These are phyloP conservation scores for Antechinus stuartii DNA, from an alignment of 2,113 vertebrate species.

Conservation along the genomic window DNA sequence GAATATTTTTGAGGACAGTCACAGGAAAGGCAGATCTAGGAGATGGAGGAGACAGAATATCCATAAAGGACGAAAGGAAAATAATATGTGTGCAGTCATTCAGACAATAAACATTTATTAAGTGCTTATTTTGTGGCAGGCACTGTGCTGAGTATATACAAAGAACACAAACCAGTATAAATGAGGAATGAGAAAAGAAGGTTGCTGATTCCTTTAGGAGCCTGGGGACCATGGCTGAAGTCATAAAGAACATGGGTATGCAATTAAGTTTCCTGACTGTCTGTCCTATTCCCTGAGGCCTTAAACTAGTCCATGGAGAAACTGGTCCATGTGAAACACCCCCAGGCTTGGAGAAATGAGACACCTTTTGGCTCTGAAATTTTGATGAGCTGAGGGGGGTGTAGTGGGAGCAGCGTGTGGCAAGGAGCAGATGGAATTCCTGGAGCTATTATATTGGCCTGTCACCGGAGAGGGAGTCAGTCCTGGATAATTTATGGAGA, in stretches of 20 bases:
- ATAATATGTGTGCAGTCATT: neutral
- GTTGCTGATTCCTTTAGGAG: neutral
- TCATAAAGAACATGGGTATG: neutral
- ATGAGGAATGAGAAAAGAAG: constrained; percentile 49
- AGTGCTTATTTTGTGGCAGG: neutral
- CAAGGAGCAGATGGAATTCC: constrained; percentile 87
- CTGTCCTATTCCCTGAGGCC: neutral
- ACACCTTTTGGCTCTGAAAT: constrained; percentile 80
- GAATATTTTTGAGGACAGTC: neutral
- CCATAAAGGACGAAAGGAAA: neutral
- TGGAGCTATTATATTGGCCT: constrained; percentile 86
- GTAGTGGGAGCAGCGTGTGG: constrained; percentile 76
- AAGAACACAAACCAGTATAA: constrained; percentile 13
- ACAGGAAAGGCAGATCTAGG: neutral
- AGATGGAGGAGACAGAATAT: constrained; percentile 15
- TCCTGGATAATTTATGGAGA: constrained; percentile 86
- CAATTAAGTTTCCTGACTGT: neutral
- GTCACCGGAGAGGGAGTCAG: constrained; percentile 85
- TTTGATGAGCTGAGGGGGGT: constrained; percentile 83
- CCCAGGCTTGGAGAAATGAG: constrained; percentile 65
- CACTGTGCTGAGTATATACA: neutral
- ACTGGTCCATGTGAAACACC: neutral
- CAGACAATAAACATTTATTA: neutral
- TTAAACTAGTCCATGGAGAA: constrained; percentile 23
- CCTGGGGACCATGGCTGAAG: constrained; percentile 12